Evolutionary conservation across 2,113 vertebrate genomes (phyloP).

Genomic region (Halcyon malimbica): DNA sequence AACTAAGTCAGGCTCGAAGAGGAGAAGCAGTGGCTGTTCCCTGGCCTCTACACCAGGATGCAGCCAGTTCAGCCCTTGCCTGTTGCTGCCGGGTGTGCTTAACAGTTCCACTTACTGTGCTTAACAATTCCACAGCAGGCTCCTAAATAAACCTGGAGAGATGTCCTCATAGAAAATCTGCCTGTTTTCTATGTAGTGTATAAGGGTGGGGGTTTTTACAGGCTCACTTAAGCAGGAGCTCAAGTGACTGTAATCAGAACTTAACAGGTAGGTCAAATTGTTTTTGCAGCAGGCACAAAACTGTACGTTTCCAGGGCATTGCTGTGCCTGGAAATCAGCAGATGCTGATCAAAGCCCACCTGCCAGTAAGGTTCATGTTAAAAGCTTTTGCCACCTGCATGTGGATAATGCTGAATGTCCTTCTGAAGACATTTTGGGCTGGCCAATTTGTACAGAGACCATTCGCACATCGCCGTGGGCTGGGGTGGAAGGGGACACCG

Average conservation of each 20-base stretch:
- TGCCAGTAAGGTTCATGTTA: fast-evolving
- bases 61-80: neutral
- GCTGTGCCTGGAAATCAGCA: neutral
- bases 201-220: neutral
- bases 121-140: neutral
- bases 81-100: neutral
- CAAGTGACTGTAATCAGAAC: fast-evolving
- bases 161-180: neutral
- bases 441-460: fast-evolving
- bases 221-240: too few relatives aligned
- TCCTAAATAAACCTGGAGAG: neutral
- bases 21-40: fast-evolving
- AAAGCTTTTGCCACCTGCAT: neutral
- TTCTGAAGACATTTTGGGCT: neutral
- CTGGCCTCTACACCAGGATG: too few relatives aligned
- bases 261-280: neutral
- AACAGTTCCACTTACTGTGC: fast-evolving
- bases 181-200: fast-evolving
- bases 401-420: neutral
- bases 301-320: fast-evolving
- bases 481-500: neutral
- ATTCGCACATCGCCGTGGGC: neutral
- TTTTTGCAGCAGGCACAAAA: neutral
- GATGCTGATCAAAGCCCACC: neutral
- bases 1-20: neutral